Percentiles rank a stretch among this genome's conserved stretches.
Conservation (phyloP, 37 sponge, comb jelly and placozoan species). For the Spongia lamella region DNA sequence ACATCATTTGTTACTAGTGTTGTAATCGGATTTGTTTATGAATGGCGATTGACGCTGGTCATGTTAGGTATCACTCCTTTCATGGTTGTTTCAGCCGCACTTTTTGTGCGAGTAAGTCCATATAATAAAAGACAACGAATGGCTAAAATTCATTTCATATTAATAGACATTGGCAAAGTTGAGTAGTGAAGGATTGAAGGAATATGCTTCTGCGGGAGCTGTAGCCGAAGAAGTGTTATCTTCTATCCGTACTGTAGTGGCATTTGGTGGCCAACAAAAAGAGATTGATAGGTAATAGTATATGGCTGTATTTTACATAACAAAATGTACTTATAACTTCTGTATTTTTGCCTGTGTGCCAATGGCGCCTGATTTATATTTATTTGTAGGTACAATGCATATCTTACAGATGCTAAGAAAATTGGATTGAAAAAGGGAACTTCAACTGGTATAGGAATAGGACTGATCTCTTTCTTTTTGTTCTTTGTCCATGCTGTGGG, state of each 20-base stretch:
- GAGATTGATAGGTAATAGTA: slow-evolving; percentile 54
- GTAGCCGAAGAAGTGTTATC: slow-evolving; percentile 89
- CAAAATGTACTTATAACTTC: too few relatives aligned
- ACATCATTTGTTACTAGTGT: slow-evolving; percentile 37
- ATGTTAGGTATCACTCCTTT: slow-evolving; percentile 42
- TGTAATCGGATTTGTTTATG: slow-evolving; percentile 28
- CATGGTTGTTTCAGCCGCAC: neutral
- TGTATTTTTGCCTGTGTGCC: too few relatives aligned
- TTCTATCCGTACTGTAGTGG: slow-evolving; percentile 86
- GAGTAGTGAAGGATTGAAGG: slow-evolving; percentile 71
- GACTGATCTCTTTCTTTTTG: slow-evolving; percentile 43
- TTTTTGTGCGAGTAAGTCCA: too few relatives aligned
- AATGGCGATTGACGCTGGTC: slow-evolving; percentile 40
- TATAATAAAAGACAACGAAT: too few relatives aligned
- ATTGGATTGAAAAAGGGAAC: slow-evolving; percentile 66
- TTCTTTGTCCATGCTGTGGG: slow-evolving; percentile 49
- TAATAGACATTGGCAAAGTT: slow-evolving; percentile 64
- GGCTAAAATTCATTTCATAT: too few relatives aligned
- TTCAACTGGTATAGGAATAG: slow-evolving; percentile 38
- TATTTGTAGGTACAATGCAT: slow-evolving; percentile 39
- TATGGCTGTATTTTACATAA: too few relatives aligned
- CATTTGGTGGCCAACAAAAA: slow-evolving; percentile 70
- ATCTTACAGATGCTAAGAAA: slow-evolving; percentile 38
- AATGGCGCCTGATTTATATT: too few relatives aligned
- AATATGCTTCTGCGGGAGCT: slow-evolving; percentile 90